These are phyloP conservation scores for Cyprinus carpio DNA, from an alignment of 2,113 vertebrate genomes.

Conservation along the genomic window DNA sequence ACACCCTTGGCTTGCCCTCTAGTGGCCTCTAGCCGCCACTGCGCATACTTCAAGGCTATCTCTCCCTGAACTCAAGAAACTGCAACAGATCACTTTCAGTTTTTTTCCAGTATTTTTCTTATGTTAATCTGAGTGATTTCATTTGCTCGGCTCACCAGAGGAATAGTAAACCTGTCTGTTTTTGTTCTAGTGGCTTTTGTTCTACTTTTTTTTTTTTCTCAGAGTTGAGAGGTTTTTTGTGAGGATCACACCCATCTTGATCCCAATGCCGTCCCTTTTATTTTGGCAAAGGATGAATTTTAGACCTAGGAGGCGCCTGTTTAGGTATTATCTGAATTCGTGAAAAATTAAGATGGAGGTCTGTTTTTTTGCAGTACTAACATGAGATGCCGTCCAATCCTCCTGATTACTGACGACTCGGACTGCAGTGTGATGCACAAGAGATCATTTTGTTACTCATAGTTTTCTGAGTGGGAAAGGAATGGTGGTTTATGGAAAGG, in stretches of 20 bases:
- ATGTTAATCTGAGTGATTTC: conserved; percentile 50
- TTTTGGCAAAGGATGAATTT: conserved; percentile 15
- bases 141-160: conserved; percentile 61
- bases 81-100: conserved; percentile 82
- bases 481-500: conserved; percentile 55
- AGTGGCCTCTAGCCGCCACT: conserved; percentile 65
- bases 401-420: background rate
- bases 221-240: conserved; percentile 7
- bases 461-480: conserved; percentile 68
- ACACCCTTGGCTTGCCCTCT: conserved; percentile 90
- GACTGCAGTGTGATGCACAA: conserved; percentile 53
- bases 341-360: background rate
- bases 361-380: background rate
- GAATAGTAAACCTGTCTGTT: conserved; percentile 48
- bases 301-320: background rate
- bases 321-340: background rate
- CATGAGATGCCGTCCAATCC: conserved; percentile 7
- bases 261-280: conserved; percentile 7
- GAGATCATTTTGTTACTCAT: conserved; percentile 69
- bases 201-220: background rate
- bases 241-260: background rate
- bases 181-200: conserved; percentile 18
- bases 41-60: conserved; percentile 51
- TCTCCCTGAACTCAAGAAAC: conserved; percentile 61
- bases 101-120: conserved; percentile 77